These are phyloP conservation scores for Acronicta psi DNA, from an alignment of 2,888 invertebrate species.

Conservation along the genomic window DNA sequence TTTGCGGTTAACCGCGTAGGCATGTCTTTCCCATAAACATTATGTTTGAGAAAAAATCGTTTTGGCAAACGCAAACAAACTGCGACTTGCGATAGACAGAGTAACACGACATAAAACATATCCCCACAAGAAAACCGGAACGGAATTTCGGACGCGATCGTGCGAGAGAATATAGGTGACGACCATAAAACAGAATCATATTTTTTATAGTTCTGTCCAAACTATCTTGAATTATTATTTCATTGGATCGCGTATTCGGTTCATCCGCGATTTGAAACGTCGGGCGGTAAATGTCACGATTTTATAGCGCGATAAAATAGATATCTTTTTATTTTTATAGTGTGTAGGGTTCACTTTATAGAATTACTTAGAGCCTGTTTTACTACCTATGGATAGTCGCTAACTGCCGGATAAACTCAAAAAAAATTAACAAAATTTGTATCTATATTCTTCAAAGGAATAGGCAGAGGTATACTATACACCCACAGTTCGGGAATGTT, in stretches of 20 bases:
- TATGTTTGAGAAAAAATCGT: slow-evolving; percentile 2
- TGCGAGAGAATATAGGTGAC: slow-evolving; percentile 14
- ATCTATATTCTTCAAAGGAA: too few relatives aligned
- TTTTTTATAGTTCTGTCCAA: slow-evolving; percentile 28
- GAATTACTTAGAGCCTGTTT: neutral
- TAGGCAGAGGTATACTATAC: too few relatives aligned
- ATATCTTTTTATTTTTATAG: slow-evolving; percentile 12
- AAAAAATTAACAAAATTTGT: too few relatives aligned
- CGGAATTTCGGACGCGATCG: neutral
- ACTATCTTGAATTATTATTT: slow-evolving; percentile 30
- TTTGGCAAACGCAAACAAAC: slow-evolving; percentile 3
- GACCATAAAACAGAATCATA: slow-evolving; percentile 24
- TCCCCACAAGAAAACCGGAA: neutral
- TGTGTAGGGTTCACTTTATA: slow-evolving; percentile 11
- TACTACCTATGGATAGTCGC: too few relatives aligned
- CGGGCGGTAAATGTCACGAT: slow-evolving; percentile 4
- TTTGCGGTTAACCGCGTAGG: neutral
- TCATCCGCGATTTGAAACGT: slow-evolving; percentile 8
- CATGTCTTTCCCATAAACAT: neutral
- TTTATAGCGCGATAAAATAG: slow-evolving; percentile 15
- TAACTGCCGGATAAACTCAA: too few relatives aligned
- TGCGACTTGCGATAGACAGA: neutral
- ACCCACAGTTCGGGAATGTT: too few relatives aligned
- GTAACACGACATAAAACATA: neutral
- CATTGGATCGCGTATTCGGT: slow-evolving; percentile 7